Percentiles rank a stretch among this genome's conserved stretches.
phyloP scores from a whole-genome alignment of 1,140 invertebrate genomes.

The Drosophila teissieri region DNA sequence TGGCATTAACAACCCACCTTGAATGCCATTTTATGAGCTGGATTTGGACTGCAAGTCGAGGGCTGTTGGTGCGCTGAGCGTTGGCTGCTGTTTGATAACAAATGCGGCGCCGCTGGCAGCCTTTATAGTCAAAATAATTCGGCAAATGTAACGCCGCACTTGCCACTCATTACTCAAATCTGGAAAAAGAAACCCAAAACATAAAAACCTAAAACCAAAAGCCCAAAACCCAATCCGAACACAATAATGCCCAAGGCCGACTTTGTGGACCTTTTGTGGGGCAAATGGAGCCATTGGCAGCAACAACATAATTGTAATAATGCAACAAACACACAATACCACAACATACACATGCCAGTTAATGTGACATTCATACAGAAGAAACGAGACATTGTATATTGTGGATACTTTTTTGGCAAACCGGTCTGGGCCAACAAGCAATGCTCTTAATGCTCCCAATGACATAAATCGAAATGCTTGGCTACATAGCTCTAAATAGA shows the following conservation, averaged over 20 bases:
- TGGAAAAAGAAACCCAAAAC: not conserved
- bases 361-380: no score
- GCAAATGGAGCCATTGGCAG: not conserved
- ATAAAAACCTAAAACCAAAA: conserved; percentile 2
- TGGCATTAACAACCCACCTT: conserved; percentile 26
- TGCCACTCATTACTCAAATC: conserved; percentile 3
- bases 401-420: no score
- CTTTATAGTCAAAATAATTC: conserved; percentile 16
- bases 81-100: conserved; percentile 41
- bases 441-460: conserved; percentile 3
- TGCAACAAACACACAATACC: not conserved
- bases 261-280: conserved; percentile 2
- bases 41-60: not conserved
- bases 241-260: conserved; percentile 14
- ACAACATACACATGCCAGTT: no score
- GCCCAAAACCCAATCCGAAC: conserved; percentile 1
- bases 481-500: no score
- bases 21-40: conserved; percentile 50
- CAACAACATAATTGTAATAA: conserved; percentile 8
- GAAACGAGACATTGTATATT: no score
- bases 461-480: conserved; percentile 15
- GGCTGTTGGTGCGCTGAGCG: conserved; percentile 8
- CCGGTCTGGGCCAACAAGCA: no score
- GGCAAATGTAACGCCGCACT: conserved; percentile 6
- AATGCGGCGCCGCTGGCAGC: not conserved